These are phyloP conservation scores for Peromyscus attwateri DNA, from an alignment of 2,797 vertebrate species.

Conservation along the genomic window DNA sequence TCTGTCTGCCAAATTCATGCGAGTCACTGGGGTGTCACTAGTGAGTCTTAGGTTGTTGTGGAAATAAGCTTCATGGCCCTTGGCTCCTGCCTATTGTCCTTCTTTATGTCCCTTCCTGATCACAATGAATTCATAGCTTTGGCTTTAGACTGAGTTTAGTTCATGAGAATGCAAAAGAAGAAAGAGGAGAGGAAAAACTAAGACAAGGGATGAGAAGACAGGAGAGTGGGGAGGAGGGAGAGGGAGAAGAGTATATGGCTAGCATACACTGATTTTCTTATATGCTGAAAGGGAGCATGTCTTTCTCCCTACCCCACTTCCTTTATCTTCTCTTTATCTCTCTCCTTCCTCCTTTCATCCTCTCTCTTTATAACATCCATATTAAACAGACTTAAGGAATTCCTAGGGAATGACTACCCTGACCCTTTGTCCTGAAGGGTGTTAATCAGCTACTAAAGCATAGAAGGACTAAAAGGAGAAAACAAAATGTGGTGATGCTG, in stretches of 20 bases:
- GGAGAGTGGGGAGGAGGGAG: too few species aligned
- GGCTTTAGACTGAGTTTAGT: constrained; percentile 58
- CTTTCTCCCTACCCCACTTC: rapidly evolving
- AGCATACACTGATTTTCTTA: neutral
- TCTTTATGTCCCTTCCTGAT: neutral
- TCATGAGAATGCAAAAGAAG: constrained; percentile 74
- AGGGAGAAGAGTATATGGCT: neutral
- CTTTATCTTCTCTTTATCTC: too few species aligned
- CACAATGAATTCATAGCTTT: neutral
- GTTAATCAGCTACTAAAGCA: neutral
- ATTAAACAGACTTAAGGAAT: neutral
- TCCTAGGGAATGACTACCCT: neutral
- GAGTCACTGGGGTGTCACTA: neutral
- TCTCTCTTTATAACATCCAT: neutral
- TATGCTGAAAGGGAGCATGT: neutral
- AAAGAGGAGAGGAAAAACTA: neutral
- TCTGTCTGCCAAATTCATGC: neutral
- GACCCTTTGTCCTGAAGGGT: neutral
- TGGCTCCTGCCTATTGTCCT: constrained; percentile 47
- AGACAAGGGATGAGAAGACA: neutral
- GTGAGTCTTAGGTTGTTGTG: neutral
- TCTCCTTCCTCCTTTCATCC: neutral
- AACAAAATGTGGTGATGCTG: neutral
- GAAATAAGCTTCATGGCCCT: neutral
- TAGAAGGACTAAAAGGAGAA: neutral